Evolutionary conservation across 2,888 invertebrate genomes (phyloP), one percentile per base, ranked within the genome.

Genomic region (Andrena trimmerana): DNA sequence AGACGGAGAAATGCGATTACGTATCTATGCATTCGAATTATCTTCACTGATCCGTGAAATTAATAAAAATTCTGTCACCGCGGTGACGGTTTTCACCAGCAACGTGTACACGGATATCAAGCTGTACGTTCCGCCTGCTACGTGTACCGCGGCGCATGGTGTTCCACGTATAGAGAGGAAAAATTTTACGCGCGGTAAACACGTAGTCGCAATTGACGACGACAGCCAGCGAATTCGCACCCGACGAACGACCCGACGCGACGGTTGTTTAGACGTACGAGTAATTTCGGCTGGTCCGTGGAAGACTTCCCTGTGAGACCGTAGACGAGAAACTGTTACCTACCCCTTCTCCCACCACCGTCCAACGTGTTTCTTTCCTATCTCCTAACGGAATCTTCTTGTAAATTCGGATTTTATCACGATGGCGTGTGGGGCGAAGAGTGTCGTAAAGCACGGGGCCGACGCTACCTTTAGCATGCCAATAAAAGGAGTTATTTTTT

Each of bases 141-240:
- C 8, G 20, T 48, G 57, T 57, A 48, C 29, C 67, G 57, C 13
- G 10, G 42, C 0, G 29, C 50, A 27, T 5, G 71, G 13, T 66
- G 31, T 67, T 67, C 33, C 27, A 57, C 63, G 84, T 68, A 84
- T 84, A 81, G 83, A 79, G 76, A 79, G 67, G 83, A 71, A 81
- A 83, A 90, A 91, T 91, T 91, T 91, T 83, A 90, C 88, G 81
- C 84, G 83, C 72, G 70, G 68, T 89, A 88, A 87, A 88, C 90
- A 87, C 85, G 83, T 42, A 59, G 27, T 81, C 73, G 81, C 80
- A 78, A 90, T 90, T 82, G 86, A 89, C 83, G 83, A 82, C 62
- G 88, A 89, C 87, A 83, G 83, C 31, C 74, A 42, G 33, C 71
- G 68, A 66, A 81, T 73, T 70, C 31, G 36, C 33, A 27, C 42